These are phyloP conservation scores for Cisticola juncidis DNA, from an alignment of 2,113 vertebrate species.

Conservation along the genomic window DNA sequence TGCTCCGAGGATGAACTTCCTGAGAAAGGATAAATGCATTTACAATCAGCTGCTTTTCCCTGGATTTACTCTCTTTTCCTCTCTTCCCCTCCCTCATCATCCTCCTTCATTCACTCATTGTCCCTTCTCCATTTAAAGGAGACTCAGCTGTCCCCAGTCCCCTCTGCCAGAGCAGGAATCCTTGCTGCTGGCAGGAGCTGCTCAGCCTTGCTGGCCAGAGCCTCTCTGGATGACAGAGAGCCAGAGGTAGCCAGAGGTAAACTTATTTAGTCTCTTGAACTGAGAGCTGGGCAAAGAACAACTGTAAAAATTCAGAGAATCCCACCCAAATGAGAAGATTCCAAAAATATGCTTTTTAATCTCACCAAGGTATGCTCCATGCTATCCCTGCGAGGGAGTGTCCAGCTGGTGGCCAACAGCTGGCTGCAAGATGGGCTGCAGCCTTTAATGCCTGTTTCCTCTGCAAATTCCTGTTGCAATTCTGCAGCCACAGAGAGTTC, in stretches of 20 bases:
- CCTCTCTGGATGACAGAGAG: not conserved
- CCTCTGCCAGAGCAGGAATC: not conserved
- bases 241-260: not conserved
- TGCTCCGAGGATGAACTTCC: not conserved
- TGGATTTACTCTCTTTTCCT: not conserved
- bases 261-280: not conserved
- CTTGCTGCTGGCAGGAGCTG: not conserved
- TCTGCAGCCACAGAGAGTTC: not conserved
- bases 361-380: not conserved
- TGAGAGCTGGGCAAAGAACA: not conserved
- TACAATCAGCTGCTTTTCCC: not conserved
- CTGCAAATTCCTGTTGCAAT: not conserved
- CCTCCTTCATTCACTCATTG: not conserved
- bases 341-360: not conserved
- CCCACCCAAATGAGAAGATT: not conserved
- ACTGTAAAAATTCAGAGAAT: not conserved
- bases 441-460: not conserved
- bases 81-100: not conserved
- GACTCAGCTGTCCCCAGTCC: not conserved
- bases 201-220: not conserved
- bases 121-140: not conserved
- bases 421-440: constrained; percentile 52
- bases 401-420: constrained; percentile 33
- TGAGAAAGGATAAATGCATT: not conserved
- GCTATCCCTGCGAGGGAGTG: not conserved